Base-by-base conservation (phyloP, 2,888 invertebrate species). In the Rhogogaster chlorosoma region DNA sequence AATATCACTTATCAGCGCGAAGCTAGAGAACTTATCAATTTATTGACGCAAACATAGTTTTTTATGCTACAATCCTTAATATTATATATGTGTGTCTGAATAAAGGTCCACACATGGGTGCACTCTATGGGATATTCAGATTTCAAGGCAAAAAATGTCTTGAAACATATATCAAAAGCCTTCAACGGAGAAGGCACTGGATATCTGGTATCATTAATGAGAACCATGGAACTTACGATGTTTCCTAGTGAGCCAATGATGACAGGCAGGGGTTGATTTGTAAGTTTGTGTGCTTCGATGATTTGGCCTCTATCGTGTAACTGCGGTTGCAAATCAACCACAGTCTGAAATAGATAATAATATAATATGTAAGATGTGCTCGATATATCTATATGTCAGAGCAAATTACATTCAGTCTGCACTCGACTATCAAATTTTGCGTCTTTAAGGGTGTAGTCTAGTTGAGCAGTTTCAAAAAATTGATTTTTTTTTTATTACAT, bases 121-220 rank as follows among this genome's bases (percentile, higher is more conserved):
- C 32, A 83, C 53, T 83, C 38, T 5, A 36, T n/a, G 53, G 67
- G 83, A 64, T 83, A 83, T 18, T 83, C 26, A n/a, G 83, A 26
- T 26, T 83, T 83, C 26, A 83, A 32, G 18, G 83, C 57, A 61
- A 84, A 53, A 84, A 45, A 73, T 18, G 29, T 15, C 53, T 84
- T 84, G 32, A 73, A 84, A 84, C 73, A 73, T 45, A 83, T 26
- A 18, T 83, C 83, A 18, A 83, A 12, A 18, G 83, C 49, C 26
- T 49, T 42, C 4, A 83, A 32, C 29, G 83, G 64, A 38, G 61
- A n/a, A 29, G 61, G 61, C 18, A 64, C 9, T 38, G 18, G 18
- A 64, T 61, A 83, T 29, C 9, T 36, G 2, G 32, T 57, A 29
- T 83, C 36, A 64, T 83, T 64, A 10, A 67, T 61, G 9, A 61